Base-by-base conservation (phyloP, 2,888 invertebrate species). In the Conistra vaccinii region DNA sequence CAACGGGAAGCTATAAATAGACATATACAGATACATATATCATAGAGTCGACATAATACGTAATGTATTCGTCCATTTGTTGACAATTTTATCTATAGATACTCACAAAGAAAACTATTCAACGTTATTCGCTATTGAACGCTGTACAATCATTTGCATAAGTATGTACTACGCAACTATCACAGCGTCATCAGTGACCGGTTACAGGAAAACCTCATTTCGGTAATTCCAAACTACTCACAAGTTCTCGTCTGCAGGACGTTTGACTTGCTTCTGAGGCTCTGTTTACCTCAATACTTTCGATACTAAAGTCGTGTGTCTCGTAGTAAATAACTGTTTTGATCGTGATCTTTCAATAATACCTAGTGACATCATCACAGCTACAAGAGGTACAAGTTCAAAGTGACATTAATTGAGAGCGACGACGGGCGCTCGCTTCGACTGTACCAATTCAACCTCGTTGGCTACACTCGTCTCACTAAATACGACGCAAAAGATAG, bases 331-430 rank as follows among this genome's bases (percentile, higher is more conserved):
- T 69, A 69, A 89, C 90, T 90, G 91, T 91, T 80, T 84, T 89
- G 88, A 90, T 91, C 92, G 90, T 89, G 90, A 83, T 89, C 87
- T 88, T 90, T 88, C 90, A 91, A 93, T 92, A 89, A 88, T 88
- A 89, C 87, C 87, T 85, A 90, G 91, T 95, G 96, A 95, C 95
- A 95, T 96, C 96, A 96, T 96, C 96, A 95, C 91, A 86, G 82
- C 91, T 91, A 92, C 93, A 93, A 91, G 91, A 92, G 89, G 86
- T 86, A 89, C 89, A 88, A 93, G 91, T 89, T 90, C 87, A 89
- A 88, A 92, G 90, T 92, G 92, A 84, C 92, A 92, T 92, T 95
- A 96, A 96, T 96, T 96, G 95, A 94, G 90, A 89, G 90, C 90
- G 88, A 85, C 89, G 88, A 85, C 88, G 87, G 87, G 91, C 90